phyloP scores from a whole-genome alignment of 2,888 invertebrate species.

The Rosalia funebris region DNA sequence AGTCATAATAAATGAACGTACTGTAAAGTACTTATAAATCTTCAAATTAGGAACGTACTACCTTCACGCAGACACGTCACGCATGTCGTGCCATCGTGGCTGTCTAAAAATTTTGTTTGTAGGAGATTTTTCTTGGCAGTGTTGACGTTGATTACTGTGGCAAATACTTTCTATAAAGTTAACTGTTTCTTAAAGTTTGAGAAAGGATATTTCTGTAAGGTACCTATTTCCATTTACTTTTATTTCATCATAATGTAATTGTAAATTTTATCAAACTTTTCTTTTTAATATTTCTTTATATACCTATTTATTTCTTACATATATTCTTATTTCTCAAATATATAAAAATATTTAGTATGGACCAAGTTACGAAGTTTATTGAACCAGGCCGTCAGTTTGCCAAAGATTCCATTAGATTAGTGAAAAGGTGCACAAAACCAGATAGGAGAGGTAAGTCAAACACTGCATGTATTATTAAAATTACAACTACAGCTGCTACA shows the following conservation, averaged over 20 bases:
- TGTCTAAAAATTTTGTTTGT: conserved; percentile 9
- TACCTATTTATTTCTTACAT: too few species aligned
- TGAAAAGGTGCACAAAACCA: conserved; percentile 99
- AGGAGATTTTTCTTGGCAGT: not conserved
- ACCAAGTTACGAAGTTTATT: conserved; percentile 93
- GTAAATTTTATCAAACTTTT: not conserved
- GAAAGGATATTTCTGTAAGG: not conserved
- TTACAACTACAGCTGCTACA: too few species aligned
- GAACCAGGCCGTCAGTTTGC: conserved; percentile 97
- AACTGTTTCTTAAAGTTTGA: not conserved
- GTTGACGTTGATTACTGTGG: not conserved
- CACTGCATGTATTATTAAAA: too few species aligned
- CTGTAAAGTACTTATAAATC: too few species aligned
- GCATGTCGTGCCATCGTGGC: conserved; percentile 24
- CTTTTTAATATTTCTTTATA: not conserved
- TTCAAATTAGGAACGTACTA: conserved; percentile 4
- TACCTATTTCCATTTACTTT: not conserved
- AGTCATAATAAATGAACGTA: too few species aligned
- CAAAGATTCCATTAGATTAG: conserved; percentile 97
- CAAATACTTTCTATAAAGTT: not conserved
- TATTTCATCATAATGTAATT: not conserved
- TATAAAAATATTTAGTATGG: conserved; percentile 73
- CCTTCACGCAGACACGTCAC: conserved; percentile 20
- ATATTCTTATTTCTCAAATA: not conserved
- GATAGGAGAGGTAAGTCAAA: conserved; percentile 92